A percentile compares a stretch with the other conserved stretches of the same genome.
phyloP scores from a whole-genome alignment of 2,797 vertebrate species.

The Anniella stebbinsi region DNA sequence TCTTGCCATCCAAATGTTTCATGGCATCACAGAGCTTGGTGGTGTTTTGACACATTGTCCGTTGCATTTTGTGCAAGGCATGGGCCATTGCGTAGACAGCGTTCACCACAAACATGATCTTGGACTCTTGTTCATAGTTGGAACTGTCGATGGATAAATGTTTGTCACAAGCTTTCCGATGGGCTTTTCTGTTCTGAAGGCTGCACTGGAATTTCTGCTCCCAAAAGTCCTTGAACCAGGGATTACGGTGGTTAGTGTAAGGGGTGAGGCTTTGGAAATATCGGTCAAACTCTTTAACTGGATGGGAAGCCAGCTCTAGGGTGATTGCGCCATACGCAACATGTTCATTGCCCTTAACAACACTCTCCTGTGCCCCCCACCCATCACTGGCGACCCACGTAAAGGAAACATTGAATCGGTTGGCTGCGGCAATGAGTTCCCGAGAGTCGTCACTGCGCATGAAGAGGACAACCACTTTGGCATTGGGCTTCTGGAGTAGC shows the following conservation, averaged over 20 bases:
- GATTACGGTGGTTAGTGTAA: conserved; percentile 91
- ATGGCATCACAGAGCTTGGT: conserved; percentile 94
- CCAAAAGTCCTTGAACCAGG: conserved; percentile 99
- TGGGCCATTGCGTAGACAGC: conserved; percentile 98
- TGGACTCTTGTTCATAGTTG: conserved; percentile 97
- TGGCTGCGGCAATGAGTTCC: conserved; percentile 93
- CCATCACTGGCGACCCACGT: conserved; percentile 99
- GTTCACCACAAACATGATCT: conserved; percentile 99
- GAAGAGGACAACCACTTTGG: conserved; percentile 96
- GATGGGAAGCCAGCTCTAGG: conserved; percentile 93
- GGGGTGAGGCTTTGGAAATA: conserved; percentile 94
- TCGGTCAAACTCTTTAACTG: conserved; percentile 89
- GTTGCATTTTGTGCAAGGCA: conserved; percentile 95
- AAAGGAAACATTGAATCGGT: conserved; percentile 93
- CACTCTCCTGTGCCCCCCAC: conserved; percentile 98
- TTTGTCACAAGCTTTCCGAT: conserved; percentile 84
- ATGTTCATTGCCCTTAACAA: conserved; percentile 95
- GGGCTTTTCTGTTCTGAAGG: conserved; percentile 81
- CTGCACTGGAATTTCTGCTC: conserved; percentile 97
- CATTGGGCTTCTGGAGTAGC: conserved; percentile 94
- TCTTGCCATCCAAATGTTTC: conserved; percentile 93
- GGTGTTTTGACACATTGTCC: conserved; percentile 92
- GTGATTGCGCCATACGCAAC: conserved; percentile 95
- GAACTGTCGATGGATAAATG: conserved; percentile 88
- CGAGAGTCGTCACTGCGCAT: conserved; percentile 94